Evolutionary conservation across 2,797 vertebrate genomes (phyloP).

Genomic region (Gymnothorax reevesii): DNA sequence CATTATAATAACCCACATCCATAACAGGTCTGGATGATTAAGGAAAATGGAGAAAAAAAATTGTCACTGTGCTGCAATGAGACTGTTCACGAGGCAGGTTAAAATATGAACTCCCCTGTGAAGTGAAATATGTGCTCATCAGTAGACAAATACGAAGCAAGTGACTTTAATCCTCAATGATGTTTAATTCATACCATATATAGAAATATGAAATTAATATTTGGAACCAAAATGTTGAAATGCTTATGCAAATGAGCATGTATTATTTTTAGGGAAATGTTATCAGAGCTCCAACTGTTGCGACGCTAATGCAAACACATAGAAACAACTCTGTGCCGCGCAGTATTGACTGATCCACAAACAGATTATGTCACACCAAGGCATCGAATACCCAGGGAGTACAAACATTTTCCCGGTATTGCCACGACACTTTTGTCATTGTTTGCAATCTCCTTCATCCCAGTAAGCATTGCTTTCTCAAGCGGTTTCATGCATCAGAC

Average conservation of each 20-base stretch:
- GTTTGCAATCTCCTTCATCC: constrained; percentile 11
- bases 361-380: neutral
- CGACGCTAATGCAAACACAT: neutral
- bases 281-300: neutral
- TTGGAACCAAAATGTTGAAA: constrained; percentile 21
- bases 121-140: constrained; percentile 32
- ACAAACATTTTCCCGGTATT: neutral
- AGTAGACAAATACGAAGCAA: constrained; percentile 28
- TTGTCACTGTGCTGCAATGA: neutral
- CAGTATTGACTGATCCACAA: constrained; percentile 2
- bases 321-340: neutral
- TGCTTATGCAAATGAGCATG: neutral
- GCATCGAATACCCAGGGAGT: constrained; percentile 12
- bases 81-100: constrained; percentile 9
- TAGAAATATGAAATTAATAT: constrained; percentile 32
- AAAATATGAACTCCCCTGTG: constrained; percentile 15
- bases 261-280: constrained; percentile 8
- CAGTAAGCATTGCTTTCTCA: neutral
- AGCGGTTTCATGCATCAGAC: constrained; percentile 13
- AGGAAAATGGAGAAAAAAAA: neutral
- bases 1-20: neutral
- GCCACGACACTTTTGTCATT: constrained; percentile 17
- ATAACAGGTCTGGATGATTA: neutral
- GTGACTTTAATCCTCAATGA: constrained; percentile 37
- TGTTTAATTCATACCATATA: constrained; percentile 26